A percentile compares a stretch with the other conserved stretches of the same genome.
Evolutionary conservation across 2,888 invertebrate species (phyloP).

Genomic region (Dinocampus coccinellae): DNA sequence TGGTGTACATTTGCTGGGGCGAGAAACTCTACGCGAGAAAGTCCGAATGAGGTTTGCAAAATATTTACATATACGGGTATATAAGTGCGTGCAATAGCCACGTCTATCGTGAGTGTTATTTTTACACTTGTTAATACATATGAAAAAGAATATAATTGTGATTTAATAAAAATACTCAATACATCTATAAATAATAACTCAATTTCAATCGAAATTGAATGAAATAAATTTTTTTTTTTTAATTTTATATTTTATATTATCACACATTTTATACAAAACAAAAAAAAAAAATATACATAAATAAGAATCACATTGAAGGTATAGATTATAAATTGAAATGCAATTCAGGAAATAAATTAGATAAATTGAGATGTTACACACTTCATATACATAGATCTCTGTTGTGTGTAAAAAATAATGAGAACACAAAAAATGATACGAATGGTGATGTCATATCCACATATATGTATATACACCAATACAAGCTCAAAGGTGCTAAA

Average conservation of each 20-base stretch:
- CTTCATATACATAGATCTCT: background rate
- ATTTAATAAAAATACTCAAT: constrained; percentile 19
- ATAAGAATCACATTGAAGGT: background rate
- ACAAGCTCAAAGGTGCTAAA: constrained; percentile 14
- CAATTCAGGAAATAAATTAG: background rate
- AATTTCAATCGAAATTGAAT: constrained; percentile 20
- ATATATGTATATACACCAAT: background rate
- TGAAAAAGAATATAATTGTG: constrained; percentile 2
- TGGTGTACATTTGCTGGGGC: constrained; percentile 13
- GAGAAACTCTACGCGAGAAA: constrained; percentile 18
- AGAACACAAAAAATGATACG: background rate
- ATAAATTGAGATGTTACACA: background rate
- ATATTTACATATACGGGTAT: background rate
- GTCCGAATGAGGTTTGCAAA: constrained; percentile 21
- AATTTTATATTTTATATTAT: too few relatives aligned
- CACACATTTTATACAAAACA: too few relatives aligned
- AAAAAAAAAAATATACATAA: background rate
- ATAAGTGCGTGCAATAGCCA: constrained; percentile 20
- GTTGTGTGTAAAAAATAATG: background rate
- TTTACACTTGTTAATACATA: background rate
- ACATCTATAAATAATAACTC: constrained; percentile 20
- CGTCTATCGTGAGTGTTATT: constrained; percentile 9
- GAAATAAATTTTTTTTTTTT: background rate
- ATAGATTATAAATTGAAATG: background rate
- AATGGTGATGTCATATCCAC: background rate